Conservation (phyloP, 64 coral and sea anemone genomes). For the Acropora tenuis region DNA sequence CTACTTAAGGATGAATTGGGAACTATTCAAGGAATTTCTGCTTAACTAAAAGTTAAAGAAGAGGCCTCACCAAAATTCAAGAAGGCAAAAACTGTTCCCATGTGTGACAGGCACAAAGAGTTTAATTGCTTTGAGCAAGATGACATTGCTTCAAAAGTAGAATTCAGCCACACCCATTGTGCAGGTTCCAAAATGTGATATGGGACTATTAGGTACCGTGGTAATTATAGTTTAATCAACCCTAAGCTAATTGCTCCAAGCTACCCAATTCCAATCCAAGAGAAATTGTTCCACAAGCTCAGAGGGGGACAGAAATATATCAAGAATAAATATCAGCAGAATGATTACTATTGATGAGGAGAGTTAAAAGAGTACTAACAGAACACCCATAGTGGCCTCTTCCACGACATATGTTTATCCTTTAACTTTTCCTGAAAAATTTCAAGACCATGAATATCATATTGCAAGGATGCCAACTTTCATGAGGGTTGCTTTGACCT, state of each 20-base stretch:
- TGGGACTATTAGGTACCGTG: not conserved
- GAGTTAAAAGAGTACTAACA: too few species aligned
- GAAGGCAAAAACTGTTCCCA: not conserved
- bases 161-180: not conserved
- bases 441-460: conserved; percentile 16
- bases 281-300: conserved; percentile 16
- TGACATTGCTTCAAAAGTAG: not conserved
- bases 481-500: too few species aligned
- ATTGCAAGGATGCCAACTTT: not conserved
- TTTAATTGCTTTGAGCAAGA: not conserved
- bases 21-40: not conserved
- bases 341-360: too few species aligned
- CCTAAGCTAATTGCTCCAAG: conserved; percentile 24
- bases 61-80: conserved; percentile 2
- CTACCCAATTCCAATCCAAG: not conserved
- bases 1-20: not conserved
- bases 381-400: not conserved
- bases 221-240: conserved; percentile 23
- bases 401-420: not conserved
- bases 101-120: not conserved
- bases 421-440: not conserved
- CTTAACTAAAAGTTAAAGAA: not conserved
- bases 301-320: not conserved
- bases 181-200: not conserved
- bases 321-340: too few species aligned